Conservation (phyloP, 2,797 vertebrate species). For the Varecia variegata region DNA sequence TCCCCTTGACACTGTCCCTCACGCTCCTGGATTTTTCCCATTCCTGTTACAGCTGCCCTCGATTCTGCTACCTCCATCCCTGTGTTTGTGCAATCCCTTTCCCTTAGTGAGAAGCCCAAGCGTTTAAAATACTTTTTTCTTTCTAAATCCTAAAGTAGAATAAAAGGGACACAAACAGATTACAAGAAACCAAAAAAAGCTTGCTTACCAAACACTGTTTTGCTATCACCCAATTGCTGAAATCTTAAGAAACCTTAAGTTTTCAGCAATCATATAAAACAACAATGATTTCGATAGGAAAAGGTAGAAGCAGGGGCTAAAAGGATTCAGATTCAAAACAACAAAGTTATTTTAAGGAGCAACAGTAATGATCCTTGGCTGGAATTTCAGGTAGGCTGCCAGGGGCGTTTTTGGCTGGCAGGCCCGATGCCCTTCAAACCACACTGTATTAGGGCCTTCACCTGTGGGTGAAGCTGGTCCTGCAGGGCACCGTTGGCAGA, state of each 20-base stretch:
- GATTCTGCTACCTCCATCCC: not conserved
- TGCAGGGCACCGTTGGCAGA: not conserved
- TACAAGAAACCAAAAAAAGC: not conserved
- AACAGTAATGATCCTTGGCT: conserved; percentile 61
- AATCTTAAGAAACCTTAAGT: conserved; percentile 29
- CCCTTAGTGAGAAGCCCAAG: not conserved
- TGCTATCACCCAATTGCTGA: not conserved
- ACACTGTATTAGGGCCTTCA: not conserved
- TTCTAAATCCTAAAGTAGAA: not conserved
- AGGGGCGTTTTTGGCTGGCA: conserved; percentile 34
- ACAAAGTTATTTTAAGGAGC: conserved; percentile 66
- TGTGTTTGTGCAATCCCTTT: not conserved
- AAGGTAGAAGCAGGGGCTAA: not conserved
- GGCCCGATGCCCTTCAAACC: conserved; percentile 29
- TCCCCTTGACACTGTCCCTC: not conserved
- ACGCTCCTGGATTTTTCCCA: not conserved
- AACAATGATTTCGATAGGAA: conserved; percentile 32
- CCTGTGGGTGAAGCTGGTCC: not conserved
- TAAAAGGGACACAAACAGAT: not conserved
- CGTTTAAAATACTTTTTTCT: not conserved
- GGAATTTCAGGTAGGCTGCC: conserved; percentile 47
- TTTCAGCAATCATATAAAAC: conserved; percentile 27
- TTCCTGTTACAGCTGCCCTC: not conserved
- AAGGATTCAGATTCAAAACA: conserved; percentile 56
- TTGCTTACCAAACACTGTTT: not conserved